A percentile compares a stretch with the other conserved stretches of the same genome.
phyloP scores from a whole-genome alignment of 2,113 vertebrate species.

The Mormyrus lacerda region DNA sequence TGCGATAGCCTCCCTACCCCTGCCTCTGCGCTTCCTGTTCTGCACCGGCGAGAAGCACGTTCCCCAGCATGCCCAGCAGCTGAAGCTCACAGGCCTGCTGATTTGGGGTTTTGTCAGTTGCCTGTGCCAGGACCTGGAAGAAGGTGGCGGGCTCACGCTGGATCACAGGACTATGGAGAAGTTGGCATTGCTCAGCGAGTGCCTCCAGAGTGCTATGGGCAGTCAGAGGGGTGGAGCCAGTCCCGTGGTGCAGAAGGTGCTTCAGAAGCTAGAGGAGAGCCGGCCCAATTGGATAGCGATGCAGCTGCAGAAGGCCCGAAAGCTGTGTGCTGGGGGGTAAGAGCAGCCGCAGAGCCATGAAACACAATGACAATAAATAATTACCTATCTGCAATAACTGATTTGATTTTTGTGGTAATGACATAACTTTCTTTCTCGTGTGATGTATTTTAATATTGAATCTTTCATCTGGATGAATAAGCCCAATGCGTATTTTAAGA shows the following conservation, averaged over 20 bases:
- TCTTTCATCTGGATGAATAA: not conserved
- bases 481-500: not conserved
- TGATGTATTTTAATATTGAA: not conserved
- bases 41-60: constrained; percentile 78
- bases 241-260: constrained; percentile 72
- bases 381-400: not conserved
- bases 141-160: constrained; percentile 68
- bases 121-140: constrained; percentile 78
- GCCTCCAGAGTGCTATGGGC: constrained; percentile 74
- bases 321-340: constrained; percentile 78
- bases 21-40: constrained; percentile 86
- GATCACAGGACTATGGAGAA: constrained; percentile 75
- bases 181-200: constrained; percentile 72
- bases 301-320: constrained; percentile 79
- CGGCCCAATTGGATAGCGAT: constrained; percentile 79
- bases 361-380: not conserved
- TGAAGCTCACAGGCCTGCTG: constrained; percentile 76
- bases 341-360: constrained; percentile 21
- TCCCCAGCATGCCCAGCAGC: constrained; percentile 72
- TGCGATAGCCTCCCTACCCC: constrained; percentile 80
- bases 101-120: constrained; percentile 78
- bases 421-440: not conserved
- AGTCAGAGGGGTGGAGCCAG: constrained; percentile 70
- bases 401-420: not conserved
- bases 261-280: constrained; percentile 75